Conservation (phyloP, 2,797 vertebrate species). For the Argyrosomus regius region DNA sequence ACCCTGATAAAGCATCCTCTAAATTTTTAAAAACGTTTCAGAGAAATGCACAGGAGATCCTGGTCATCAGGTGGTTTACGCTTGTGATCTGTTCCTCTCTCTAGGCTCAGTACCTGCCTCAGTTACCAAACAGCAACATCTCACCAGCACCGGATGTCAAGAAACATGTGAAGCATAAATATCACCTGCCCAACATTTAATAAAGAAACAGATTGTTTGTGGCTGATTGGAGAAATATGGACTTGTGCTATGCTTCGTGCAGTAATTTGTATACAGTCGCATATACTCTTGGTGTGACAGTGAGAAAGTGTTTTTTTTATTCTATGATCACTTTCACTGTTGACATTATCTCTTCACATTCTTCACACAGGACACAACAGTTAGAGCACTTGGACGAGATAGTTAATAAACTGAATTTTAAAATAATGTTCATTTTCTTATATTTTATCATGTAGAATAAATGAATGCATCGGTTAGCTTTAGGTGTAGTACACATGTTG, state of each 20-base stretch:
- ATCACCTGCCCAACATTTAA: conserved; percentile 88
- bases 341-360: neutral
- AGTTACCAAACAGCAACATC: conserved; percentile 85
- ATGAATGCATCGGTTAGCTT: neutral
- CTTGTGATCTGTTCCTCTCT: neutral
- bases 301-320: conserved; percentile 20
- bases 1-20: neutral
- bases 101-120: conserved; percentile 87
- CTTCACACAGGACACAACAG: neutral
- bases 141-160: conserved; percentile 87
- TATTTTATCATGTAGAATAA: conserved; percentile 11
- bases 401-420: neutral
- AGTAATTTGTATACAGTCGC: conserved; percentile 9
- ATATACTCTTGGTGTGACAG: conserved; percentile 14
- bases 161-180: conserved; percentile 86
- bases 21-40: neutral
- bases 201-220: neutral
- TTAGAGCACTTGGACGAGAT: neutral
- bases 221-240: neutral
- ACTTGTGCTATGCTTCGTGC: conserved; percentile 2
- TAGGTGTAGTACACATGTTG: neutral
- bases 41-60: neutral
- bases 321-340: conserved; percentile 11
- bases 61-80: neutral
- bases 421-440: conserved; percentile 12